Evolutionary conservation across 2,888 invertebrate species (phyloP).

Genomic region (Spodoptera exigua): DNA sequence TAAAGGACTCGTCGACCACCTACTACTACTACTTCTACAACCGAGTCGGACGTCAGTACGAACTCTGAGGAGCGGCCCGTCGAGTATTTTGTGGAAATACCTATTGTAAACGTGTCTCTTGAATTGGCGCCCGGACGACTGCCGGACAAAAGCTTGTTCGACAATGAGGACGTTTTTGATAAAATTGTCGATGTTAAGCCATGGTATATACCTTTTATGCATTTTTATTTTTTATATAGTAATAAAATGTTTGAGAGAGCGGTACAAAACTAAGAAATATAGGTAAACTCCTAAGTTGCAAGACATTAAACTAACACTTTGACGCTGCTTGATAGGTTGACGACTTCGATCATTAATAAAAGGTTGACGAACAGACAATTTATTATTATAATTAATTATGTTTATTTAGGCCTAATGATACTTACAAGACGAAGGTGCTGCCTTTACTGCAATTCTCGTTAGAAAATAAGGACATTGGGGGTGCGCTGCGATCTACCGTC

Average conservation of each 20-base stretch:
- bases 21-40: conserved; percentile 16
- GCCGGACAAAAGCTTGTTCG: conserved; percentile 35
- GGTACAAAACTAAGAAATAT: no score
- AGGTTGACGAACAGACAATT: no score
- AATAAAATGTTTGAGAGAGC: no score
- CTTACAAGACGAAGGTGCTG: conserved; percentile 71
- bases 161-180: conserved; percentile 69
- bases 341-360: no score
- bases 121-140: conserved; percentile 50
- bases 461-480: conserved; percentile 31
- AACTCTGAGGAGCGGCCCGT: conserved; percentile 7
- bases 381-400: neutral
- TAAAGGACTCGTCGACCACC: conserved; percentile 16
- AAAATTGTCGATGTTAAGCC: conserved; percentile 75
- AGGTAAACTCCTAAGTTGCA: no score
- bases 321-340: no score
- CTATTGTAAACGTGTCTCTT: conserved; percentile 77
- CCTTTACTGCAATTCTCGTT: conserved; percentile 77
- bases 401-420: conserved; percentile 57
- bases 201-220: conserved; percentile 56
- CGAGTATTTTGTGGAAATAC: conserved; percentile 72
- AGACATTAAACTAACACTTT: no score
- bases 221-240: no score
- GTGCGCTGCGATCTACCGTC: conserved; percentile 13
- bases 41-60: conserved; percentile 20